Evolutionary conservation across 2,797 vertebrate genomes (phyloP), one percentile per base, ranked within the genome.

Genomic region (Catostomus latipinnis): DNA sequence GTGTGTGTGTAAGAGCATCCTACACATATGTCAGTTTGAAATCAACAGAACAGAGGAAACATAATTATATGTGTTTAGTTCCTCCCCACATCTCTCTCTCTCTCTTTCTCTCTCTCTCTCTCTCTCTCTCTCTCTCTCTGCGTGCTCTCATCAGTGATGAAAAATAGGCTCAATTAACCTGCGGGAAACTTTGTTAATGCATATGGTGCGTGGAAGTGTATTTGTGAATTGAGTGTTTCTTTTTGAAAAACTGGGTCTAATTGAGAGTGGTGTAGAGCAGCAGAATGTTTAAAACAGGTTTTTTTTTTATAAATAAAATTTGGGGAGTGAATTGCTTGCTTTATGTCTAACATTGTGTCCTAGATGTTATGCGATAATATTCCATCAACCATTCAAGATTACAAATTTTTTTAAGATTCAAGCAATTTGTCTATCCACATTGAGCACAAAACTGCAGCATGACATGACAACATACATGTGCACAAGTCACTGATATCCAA

Each of bases 131-230:
- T 74, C 18, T 61, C 18, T 11, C 61, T 70, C 71, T 62, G 52
- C 71, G 54, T 77, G 74, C 62, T 84, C 82, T 84, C 65, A 82
- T 90, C 87, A 89, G 83, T 81, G 71, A 74, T 90, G 87, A 90
- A 91, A 89, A 89, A 90, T 91, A 84, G 81, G 86, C 87, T 91
- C 92, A 90, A 93, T 92, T 93, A 93, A 91, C 84, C 92, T 90
- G 86, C 89, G 90, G 90, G 90, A 90, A 87, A 87, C 86, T 84
- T 85, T 74, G 75, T 84, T 71, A 81, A 75, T 75, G 67, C 72
- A 52, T 67, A 68, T 61, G 74, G 11, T 77, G 61, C 50, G 74
- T 74, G 74, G 48, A 80, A 56, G 66, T 73, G 52, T 78, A n/a
- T 54, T 18, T 13, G 10, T 43, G 34, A 34, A 34, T 34, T 34